Base-by-base conservation (phyloP, 2,888 invertebrate genomes). In the Tetragonula carbonaria region DNA sequence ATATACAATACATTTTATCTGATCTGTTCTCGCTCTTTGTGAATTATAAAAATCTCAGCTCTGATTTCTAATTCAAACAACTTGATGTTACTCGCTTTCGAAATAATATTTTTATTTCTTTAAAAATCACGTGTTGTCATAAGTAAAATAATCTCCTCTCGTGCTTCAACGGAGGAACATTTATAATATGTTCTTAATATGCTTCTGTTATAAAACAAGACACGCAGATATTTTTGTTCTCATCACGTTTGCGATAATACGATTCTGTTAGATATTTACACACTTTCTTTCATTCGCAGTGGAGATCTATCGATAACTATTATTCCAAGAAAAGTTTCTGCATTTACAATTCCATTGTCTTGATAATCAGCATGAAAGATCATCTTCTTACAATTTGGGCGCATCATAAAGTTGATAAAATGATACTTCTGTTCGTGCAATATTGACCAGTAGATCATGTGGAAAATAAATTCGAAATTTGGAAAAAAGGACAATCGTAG, bases 351-450 rank as follows among this genome's bases (percentile, higher is more conserved):
- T 45, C 6, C 4, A 57, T 57, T 67, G 57, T 55, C 6, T 55
- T 4, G 28, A 18, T 65, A 13, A 18, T 33, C 5, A 74, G 8
- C 14, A 3, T 50, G 75, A 45, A 16, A 67, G 23, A 18, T 6
- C 50, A 50, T 16, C 21, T 16, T 28, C 28, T 57, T 5, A 1
- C 14, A 5, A n/a, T 28, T 28, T 2, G 57, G n/a, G n/a, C 2
- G 14, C 2, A 2, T n/a, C 57, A 14, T 21, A n/a, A 57, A 57
- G n/a, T 57, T 57, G 57, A 14, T n/a, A 57, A 21, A 5, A 2
- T 0, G 14, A 14, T 57, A 4, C n/a, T n/a, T n/a, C 4, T 57
- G n/a, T 4, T 11, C 0, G 13, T 57, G 4, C n/a, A n/a, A n/a
- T 13, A 13, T 5, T 13, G 57, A 1, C 2, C n/a, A 2, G 1